Base-by-base conservation (phyloP, 2,797 vertebrate species). In the Scomberomorus guttatus region DNA sequence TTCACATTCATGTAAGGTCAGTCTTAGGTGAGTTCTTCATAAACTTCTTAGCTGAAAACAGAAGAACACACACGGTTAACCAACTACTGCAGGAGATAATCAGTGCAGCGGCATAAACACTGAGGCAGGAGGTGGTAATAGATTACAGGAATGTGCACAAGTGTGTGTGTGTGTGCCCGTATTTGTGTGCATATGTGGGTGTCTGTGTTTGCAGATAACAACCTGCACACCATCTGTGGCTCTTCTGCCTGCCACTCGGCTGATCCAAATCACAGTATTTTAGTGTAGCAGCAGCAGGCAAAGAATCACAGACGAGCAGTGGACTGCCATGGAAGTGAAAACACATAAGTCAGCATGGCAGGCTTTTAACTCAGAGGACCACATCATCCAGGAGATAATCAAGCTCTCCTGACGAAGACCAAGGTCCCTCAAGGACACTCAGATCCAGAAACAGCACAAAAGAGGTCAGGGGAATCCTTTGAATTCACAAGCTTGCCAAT, bases 181-280 rank as follows among this genome's bases (percentile, higher is more conserved):
- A 75, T 80, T 83, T 90, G 56, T 46, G 80, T 72, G 61, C 14
- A 72, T 10, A 3, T 13, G 67, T 69, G 79, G 11, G 59, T n/a
- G 81, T 71, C 71, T 88, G 80, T 79, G 83, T 90, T 54, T 46
- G 80, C 83, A 75, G 88, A 90, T 87, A 85, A 90, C 80, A 82
- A 84, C 70, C 83, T 75, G 67, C 59, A 42, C 54, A 72, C 86
- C 86, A 75, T 82, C 82, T 77, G 83, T 72, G 57, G 79, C 62
- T 59, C 88, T 83, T 70, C 80, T 54, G 46, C 32, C 72, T 80
- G 92, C 88, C 7, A 73, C 70, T 34, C 13, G 27, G 34, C 75
- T 65, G 75, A 87, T 90, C 79, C 75, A 42, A 75, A 84, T 89
- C 83, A 54, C 72, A 65, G 65, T 44, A 46, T 72, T 80, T 78